phyloP scores from a whole-genome alignment of 1,140 invertebrate species.

The Rhyzopertha dominica region DNA sequence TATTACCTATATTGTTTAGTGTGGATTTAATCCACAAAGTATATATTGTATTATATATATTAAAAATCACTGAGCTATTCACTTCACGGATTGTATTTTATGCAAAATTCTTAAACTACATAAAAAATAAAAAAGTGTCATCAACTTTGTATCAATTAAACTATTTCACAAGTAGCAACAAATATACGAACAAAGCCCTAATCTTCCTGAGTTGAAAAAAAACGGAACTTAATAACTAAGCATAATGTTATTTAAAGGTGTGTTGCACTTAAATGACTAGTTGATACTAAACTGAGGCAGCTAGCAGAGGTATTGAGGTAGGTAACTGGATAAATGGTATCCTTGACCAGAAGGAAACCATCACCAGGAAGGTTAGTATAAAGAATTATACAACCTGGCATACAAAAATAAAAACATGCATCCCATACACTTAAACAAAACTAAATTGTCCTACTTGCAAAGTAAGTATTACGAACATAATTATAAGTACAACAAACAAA shows the following conservation, averaged over 20 bases:
- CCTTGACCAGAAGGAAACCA: too few relatives aligned
- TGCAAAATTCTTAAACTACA: not conserved
- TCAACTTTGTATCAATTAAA: not conserved
- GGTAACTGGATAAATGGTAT: constrained; percentile 20
- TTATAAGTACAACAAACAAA: constrained; percentile 13
- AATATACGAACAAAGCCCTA: constrained; percentile 11
- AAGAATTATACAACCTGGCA: constrained; percentile 21
- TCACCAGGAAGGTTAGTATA: constrained; percentile 20
- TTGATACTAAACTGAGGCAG: constrained; percentile 27
- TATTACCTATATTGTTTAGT: too few relatives aligned
- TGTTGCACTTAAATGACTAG: constrained; percentile 33
- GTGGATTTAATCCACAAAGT: too few relatives aligned
- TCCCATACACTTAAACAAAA: constrained; percentile 13
- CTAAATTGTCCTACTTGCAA: constrained; percentile 14
- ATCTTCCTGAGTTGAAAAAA: too few relatives aligned
- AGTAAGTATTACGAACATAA: constrained; percentile 16
- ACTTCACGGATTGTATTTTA: too few relatives aligned
- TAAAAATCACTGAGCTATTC: too few relatives aligned
- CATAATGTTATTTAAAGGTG: too few relatives aligned
- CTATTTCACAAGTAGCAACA: constrained; percentile 12
- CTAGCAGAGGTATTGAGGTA: constrained; percentile 25
- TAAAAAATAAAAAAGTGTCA: constrained; percentile 1
- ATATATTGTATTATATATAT: too few relatives aligned
- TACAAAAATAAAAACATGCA: too few relatives aligned
- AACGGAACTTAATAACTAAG: too few relatives aligned